Evolutionary conservation across 2,888 invertebrate genomes (phyloP).

Genomic region (Atherix ibis): DNA sequence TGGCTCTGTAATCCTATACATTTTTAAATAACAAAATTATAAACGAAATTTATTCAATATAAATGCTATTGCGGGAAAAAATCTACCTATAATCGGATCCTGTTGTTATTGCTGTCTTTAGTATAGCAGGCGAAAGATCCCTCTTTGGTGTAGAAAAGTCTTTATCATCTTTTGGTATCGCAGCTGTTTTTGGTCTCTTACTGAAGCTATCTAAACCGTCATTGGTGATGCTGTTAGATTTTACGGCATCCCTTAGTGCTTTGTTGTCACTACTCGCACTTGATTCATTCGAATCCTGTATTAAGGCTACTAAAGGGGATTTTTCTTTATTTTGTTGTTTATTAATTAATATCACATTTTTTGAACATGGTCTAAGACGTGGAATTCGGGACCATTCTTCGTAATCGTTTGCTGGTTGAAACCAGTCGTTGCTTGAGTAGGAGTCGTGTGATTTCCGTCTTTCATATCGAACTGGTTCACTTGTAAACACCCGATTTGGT

Average conservation of each 20-base stretch:
- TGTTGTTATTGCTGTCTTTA: conserved; percentile 25
- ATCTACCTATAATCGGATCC: conserved; percentile 28
- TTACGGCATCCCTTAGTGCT: conserved; percentile 11
- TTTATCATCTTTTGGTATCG: conserved; percentile 15
- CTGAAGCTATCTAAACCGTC: too few species aligned
- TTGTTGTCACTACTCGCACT: conserved; percentile 29
- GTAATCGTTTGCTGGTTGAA: conserved; percentile 23
- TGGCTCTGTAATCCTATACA: conserved; percentile 19
- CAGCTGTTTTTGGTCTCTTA: conserved; percentile 3
- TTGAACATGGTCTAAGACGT: conserved; percentile 27
- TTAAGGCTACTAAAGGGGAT: conserved; percentile 29
- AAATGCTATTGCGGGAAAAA: too few species aligned
- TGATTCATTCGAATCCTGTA: conserved; percentile 28
- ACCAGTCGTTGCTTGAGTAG: conserved; percentile 27
- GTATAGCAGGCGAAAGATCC: conserved; percentile 27
- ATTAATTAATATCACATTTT: conserved; percentile 30
- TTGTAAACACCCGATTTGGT: conserved; percentile 13
- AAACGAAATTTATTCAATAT: too few species aligned
- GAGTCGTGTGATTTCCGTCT: conserved; percentile 21
- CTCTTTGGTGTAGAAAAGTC: too few species aligned
- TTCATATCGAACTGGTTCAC: conserved; percentile 7
- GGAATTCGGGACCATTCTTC: conserved; percentile 30
- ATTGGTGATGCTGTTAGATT: background rate
- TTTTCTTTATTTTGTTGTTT: conserved; percentile 17
- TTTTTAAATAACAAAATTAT: too few species aligned